phyloP scores from a whole-genome alignment of 2,797 vertebrate genomes.

The Loriculus beryllinus region DNA sequence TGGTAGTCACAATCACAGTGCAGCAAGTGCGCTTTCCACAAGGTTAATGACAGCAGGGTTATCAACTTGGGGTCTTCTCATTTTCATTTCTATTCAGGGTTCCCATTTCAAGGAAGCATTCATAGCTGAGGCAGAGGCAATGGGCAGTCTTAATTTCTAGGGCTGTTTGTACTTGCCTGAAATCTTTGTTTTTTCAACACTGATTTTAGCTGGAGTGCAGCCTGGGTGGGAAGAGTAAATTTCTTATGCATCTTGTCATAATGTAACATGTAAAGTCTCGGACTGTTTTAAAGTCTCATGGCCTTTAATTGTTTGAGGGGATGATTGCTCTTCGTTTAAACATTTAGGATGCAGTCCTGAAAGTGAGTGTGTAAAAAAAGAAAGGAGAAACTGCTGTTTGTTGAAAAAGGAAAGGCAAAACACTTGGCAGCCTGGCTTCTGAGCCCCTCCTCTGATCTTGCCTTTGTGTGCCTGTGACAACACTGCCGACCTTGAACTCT shows the following conservation, averaged over 20 bases:
- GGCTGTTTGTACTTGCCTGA: not conserved
- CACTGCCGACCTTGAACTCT: not conserved
- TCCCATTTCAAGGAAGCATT: not conserved
- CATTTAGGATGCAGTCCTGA: not conserved
- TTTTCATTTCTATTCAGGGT: not conserved
- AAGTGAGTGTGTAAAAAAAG: not conserved
- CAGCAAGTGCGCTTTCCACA: not conserved
- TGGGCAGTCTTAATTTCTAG: not conserved
- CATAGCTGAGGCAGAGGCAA: not conserved
- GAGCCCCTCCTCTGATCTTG: not conserved
- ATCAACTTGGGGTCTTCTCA: not conserved
- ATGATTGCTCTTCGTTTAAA: not conserved
- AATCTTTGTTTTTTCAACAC: not conserved
- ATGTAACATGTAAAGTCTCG: not conserved
- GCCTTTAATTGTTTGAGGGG: not conserved
- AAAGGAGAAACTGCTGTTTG: not conserved
- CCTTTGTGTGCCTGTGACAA: not conserved
- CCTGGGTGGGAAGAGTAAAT: not conserved
- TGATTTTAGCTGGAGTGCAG: not conserved
- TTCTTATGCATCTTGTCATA: not conserved
- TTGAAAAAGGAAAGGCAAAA: not conserved
- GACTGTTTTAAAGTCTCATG: not conserved
- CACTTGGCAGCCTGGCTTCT: rapidly evolving
- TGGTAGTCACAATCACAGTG: not conserved
- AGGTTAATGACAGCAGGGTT: not conserved